These are phyloP conservation scores for Leptinotarsa tumamoca DNA, from an alignment of 2,888 invertebrate genomes.

Conservation along the genomic window DNA sequence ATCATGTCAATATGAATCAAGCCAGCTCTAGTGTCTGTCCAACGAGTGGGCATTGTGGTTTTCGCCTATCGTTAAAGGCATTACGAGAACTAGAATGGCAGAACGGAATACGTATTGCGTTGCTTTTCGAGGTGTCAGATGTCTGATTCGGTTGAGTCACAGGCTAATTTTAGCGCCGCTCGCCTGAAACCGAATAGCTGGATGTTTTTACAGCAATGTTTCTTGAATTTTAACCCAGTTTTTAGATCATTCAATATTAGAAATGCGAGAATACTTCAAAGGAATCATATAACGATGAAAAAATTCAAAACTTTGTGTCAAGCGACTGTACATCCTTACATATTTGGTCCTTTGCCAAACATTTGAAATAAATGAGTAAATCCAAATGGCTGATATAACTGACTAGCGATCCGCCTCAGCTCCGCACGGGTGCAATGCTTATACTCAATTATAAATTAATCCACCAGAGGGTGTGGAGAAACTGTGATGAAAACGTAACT, in stretches of 20 bases:
- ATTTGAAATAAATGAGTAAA: too few species aligned
- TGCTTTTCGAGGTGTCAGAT: slow-evolving; percentile 56
- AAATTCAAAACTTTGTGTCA: neutral
- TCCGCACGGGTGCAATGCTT: too few species aligned
- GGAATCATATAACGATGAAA: slow-evolving; percentile 1
- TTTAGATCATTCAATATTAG: slow-evolving; percentile 25
- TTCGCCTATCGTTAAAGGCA: slow-evolving; percentile 17
- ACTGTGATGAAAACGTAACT: too few species aligned
- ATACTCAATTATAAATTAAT: too few species aligned
- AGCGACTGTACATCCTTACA: too few species aligned
- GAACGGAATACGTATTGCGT: slow-evolving; percentile 48
- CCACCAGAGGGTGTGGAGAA: too few species aligned
- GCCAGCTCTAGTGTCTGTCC: slow-evolving; percentile 5
- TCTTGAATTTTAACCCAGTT: slow-evolving; percentile 39
- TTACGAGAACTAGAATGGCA: slow-evolving; percentile 28
- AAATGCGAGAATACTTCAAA: slow-evolving; percentile 5
- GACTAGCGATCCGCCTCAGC: too few species aligned
- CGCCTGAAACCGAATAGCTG: slow-evolving; percentile 52
- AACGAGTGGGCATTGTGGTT: slow-evolving; percentile 18
- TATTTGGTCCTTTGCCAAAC: neutral
- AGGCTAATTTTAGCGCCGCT: slow-evolving; percentile 59
- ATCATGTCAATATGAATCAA: slow-evolving; percentile 15
- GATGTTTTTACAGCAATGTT: slow-evolving; percentile 32
- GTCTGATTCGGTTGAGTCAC: slow-evolving; percentile 59
- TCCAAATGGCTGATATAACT: too few species aligned